These are phyloP conservation scores for Neosilurus hyrtlii DNA, from an alignment of 2,797 vertebrate genomes.

Conservation along the genomic window DNA sequence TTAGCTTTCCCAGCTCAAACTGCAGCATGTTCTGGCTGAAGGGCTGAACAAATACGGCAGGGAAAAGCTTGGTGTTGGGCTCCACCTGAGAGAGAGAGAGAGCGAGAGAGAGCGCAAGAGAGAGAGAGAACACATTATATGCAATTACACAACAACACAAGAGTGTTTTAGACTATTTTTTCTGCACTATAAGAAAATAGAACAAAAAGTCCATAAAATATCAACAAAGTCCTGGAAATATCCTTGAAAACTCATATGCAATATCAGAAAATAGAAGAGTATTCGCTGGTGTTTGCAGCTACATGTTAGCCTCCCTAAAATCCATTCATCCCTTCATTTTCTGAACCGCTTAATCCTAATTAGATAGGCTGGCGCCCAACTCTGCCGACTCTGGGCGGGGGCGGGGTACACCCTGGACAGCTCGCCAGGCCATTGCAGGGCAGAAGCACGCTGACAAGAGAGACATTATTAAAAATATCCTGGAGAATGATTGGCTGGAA, in stretches of 20 bases:
- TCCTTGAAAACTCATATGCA: background rate
- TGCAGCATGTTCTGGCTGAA: conserved; percentile 86
- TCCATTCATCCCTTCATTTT: too few relatives aligned
- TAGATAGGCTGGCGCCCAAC: too few relatives aligned
- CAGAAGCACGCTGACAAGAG: too few relatives aligned
- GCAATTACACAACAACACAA: background rate
- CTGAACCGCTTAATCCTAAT: too few relatives aligned
- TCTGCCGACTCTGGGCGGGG: too few relatives aligned
- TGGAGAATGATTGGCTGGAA: background rate
- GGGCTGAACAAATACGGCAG: conserved; percentile 84
- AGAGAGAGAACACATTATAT: background rate
- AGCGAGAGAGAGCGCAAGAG: conserved; percentile 5
- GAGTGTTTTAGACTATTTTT: background rate
- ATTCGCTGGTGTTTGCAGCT: background rate
- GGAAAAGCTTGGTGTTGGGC: conserved; percentile 94
- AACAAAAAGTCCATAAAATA: background rate
- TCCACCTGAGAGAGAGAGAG: conserved; percentile 79
- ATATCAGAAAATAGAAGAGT: background rate
- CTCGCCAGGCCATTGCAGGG: too few relatives aligned
- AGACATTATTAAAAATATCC: background rate
- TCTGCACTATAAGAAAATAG: background rate
- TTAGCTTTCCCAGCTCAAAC: conserved; percentile 90
- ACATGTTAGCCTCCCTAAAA: background rate
- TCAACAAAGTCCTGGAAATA: background rate
- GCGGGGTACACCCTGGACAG: too few relatives aligned